phyloP scores from a whole-genome alignment of 2,888 invertebrate species.

The Clostera curtula region DNA sequence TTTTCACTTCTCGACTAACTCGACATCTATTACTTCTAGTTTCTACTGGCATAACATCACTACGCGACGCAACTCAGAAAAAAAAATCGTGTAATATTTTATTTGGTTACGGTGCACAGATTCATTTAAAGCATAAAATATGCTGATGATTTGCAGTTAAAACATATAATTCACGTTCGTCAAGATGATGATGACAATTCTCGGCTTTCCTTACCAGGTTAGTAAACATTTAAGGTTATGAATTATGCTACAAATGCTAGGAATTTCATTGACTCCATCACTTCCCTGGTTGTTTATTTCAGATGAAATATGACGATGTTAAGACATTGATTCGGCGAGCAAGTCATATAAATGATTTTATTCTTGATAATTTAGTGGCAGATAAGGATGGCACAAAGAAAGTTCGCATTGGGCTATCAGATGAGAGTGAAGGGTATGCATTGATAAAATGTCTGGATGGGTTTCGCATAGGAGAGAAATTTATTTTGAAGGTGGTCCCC shows the following conservation, averaged over 20 bases:
- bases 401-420: conserved; percentile 49
- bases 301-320: conserved; percentile 55
- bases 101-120: too few species aligned
- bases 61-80: too few species aligned
- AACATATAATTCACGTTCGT: conserved; percentile 1
- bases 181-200: conserved; percentile 62
- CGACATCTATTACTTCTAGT: too few species aligned
- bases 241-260: background rate
- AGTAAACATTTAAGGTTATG: conserved; percentile 11
- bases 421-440: conserved; percentile 43
- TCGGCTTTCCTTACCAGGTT: conserved; percentile 49
- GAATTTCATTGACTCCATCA: background rate
- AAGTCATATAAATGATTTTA: conserved; percentile 51
- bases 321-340: conserved; percentile 47
- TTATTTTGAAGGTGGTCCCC: conserved; percentile 38
- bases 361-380: conserved; percentile 44
- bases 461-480: conserved; percentile 37
- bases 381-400: conserved; percentile 45
- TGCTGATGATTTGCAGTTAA: conserved; percentile 1
- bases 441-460: conserved; percentile 52
- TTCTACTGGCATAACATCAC: too few species aligned
- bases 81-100: too few species aligned
- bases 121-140: too few species aligned
- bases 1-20: too few species aligned
- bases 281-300: conserved; percentile 13